phyloP scores from a whole-genome alignment of 37 sponge, comb jelly and placozoan species.

The Cladorhizidae sp. region DNA sequence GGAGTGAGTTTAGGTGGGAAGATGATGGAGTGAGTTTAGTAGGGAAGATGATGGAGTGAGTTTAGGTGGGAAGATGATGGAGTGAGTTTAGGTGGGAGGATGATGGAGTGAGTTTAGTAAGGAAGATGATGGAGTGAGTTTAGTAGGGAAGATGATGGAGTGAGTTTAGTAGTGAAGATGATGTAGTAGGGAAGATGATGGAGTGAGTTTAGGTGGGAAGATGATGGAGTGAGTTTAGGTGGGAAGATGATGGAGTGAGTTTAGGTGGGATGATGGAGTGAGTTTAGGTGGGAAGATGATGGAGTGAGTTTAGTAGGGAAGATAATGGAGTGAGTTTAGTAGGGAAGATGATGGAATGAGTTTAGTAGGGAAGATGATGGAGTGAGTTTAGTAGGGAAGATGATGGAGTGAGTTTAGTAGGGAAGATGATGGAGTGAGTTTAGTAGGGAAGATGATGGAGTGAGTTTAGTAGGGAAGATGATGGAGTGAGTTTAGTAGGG shows the following conservation, averaged over 20 bases:
- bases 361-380: constrained; percentile 42
- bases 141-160: background rate
- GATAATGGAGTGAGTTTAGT: background rate
- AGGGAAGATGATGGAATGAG: background rate
- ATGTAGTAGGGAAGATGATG: too few relatives aligned
- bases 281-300: constrained; percentile 54
- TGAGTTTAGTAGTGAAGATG: background rate
- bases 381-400: constrained; percentile 26
- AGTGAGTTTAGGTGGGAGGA: constrained; percentile 23
- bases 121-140: constrained; percentile 50
- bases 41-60: background rate
- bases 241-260: background rate
- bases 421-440: background rate
- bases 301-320: constrained; percentile 31
- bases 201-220: too few relatives aligned
- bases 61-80: constrained; percentile 49
- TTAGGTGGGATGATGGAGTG: background rate
- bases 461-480: constrained; percentile 13
- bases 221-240: constrained; percentile 48
- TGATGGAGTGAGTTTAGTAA: background rate
- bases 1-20: constrained; percentile 27
- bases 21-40: background rate
- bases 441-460: constrained; percentile 45
- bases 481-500: background rate
- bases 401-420: background rate